Evolutionary conservation across 2,113 vertebrate species (phyloP).

Genomic region (Formicarius rufipectus): DNA sequence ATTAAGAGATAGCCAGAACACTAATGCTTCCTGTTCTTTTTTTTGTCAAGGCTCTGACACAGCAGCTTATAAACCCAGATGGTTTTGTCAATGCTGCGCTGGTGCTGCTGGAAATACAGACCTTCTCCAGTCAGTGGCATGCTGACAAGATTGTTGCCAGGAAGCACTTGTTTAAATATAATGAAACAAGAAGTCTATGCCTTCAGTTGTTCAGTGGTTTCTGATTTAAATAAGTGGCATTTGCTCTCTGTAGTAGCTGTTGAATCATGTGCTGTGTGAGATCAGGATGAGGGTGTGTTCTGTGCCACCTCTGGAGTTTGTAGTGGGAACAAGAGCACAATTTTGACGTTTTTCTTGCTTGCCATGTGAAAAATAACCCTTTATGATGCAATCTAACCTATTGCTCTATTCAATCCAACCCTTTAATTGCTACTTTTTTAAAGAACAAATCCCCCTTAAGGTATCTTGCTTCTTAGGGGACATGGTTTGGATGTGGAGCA

Average conservation of each 20-base stretch:
- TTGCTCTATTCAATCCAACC: not conserved
- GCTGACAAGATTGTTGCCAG: not conserved
- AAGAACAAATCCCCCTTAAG: not conserved
- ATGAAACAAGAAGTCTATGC: not conserved
- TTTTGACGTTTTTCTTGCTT: not conserved
- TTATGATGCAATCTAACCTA: not conserved
- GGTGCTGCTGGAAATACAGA: slow-evolving; percentile 9
- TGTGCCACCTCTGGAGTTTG: not conserved
- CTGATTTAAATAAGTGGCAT: not conserved
- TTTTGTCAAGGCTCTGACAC: not conserved
- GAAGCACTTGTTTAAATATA: not conserved
- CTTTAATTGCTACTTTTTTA: not conserved
- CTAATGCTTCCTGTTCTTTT: slow-evolving; percentile 13
- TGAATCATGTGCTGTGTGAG: not conserved
- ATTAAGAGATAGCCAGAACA: slow-evolving; percentile 40
- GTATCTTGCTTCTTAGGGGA: not conserved
- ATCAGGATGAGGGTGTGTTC: not conserved
- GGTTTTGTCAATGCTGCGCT: not conserved
- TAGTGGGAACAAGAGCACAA: not conserved
- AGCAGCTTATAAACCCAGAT: not conserved
- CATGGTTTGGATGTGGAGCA: not conserved
- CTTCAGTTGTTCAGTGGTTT: not conserved
- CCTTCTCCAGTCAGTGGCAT: not conserved
- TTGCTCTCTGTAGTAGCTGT: not conserved
- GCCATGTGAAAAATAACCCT: not conserved